phyloP scores from a whole-genome alignment of 2,888 invertebrate species.

The Calameuta idolon region DNA sequence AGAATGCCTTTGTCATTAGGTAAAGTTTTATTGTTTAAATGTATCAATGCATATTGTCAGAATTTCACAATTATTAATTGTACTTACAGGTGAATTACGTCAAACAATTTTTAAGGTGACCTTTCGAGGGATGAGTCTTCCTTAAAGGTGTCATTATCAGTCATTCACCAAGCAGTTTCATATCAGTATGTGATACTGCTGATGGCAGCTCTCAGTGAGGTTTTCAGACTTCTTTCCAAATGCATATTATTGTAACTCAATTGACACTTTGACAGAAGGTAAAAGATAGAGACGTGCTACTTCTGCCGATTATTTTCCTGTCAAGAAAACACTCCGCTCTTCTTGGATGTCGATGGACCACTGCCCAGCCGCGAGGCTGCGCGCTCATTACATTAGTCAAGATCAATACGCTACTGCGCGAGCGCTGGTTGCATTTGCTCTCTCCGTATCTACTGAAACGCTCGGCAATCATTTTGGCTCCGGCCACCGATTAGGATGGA shows the following conservation, averaged over 20 bases:
- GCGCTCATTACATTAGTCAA: conserved; percentile 33
- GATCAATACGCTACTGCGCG: conserved; percentile 55
- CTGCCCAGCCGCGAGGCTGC: conserved; percentile 52
- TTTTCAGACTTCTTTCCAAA: not conserved
- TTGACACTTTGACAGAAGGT: not conserved
- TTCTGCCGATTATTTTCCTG: not conserved
- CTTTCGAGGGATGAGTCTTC: not conserved
- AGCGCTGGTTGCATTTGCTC: conserved; percentile 34
- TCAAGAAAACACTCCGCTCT: not conserved
- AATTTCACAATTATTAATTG: not conserved
- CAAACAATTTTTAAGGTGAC: not conserved
- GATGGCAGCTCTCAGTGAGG: not conserved
- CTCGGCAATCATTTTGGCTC: not conserved
- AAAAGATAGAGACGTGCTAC: not conserved
- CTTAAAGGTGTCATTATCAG: not conserved
- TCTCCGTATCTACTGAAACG: not conserved
- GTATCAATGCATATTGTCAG: not conserved
- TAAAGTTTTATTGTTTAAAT: not conserved
- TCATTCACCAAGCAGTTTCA: not conserved
- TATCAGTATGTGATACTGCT: not conserved
- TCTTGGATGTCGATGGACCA: conserved; percentile 55
- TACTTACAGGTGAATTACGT: not conserved
- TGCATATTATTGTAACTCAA: not conserved
- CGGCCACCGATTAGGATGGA: not conserved
- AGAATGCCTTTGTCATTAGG: not conserved